Evolutionary conservation across 1,140 invertebrate species (phyloP).

Genomic region (Heterodera schachtii): DNA sequence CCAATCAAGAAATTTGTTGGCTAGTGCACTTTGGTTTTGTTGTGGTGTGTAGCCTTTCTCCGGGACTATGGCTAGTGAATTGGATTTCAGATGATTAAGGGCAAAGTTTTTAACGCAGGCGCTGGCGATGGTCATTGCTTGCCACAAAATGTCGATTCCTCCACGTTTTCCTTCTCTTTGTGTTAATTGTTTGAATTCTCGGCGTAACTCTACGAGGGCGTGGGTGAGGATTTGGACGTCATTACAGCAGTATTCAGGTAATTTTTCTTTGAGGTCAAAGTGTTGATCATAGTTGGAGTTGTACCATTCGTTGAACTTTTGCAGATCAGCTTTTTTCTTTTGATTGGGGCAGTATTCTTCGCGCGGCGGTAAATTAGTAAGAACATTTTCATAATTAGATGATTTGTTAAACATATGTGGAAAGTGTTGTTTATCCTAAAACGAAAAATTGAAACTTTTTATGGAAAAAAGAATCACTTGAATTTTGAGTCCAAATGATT

Average conservation of each 20-base stretch:
- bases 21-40: slow-evolving; percentile 22
- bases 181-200: background rate
- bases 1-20: slow-evolving; percentile 21
- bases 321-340: too few species aligned
- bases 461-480: background rate
- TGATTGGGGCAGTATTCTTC: too few species aligned
- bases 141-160: slow-evolving; percentile 3
- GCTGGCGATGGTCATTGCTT: slow-evolving; percentile 17
- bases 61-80: slow-evolving; percentile 7
- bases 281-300: background rate
- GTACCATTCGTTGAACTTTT: slow-evolving; percentile 21
- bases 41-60: slow-evolving; percentile 2
- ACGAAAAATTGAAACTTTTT: too few species aligned
- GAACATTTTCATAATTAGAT: too few species aligned
- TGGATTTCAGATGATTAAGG: slow-evolving; percentile 6
- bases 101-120: slow-evolving; percentile 14
- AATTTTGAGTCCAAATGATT: slow-evolving; percentile 4
- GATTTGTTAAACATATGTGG: too few species aligned
- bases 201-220: slow-evolving; percentile 5
- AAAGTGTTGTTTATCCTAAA: too few species aligned
- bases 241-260: slow-evolving; percentile 15
- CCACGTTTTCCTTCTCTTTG: background rate
- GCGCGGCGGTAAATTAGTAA: too few species aligned
- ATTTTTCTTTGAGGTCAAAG: slow-evolving; percentile 17
- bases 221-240: slow-evolving; percentile 21